Evolutionary conservation across 92 coral and sea anemone species (phyloP).

Genomic region (Heteractis magnifica): DNA sequence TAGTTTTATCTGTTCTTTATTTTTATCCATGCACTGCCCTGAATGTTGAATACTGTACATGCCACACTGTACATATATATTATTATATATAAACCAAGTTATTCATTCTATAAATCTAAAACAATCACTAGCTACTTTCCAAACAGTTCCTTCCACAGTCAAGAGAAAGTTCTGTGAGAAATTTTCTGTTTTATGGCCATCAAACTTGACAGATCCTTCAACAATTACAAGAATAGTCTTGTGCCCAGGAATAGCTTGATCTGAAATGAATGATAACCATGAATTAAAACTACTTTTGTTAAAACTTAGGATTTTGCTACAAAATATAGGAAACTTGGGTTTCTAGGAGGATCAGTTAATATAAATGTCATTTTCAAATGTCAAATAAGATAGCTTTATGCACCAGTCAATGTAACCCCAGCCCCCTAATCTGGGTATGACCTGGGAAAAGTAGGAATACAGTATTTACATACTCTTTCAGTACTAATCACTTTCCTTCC

Average conservation of each 20-base stretch:
- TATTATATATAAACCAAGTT: background rate
- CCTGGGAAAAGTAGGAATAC: too few relatives aligned
- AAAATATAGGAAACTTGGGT: too few relatives aligned
- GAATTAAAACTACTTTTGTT: background rate
- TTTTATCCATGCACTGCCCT: too few relatives aligned
- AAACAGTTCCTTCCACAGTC: constrained; percentile 89
- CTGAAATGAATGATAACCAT: constrained; percentile 39
- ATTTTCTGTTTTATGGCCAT: constrained; percentile 69
- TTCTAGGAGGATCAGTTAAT: too few relatives aligned
- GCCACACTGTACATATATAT: background rate
- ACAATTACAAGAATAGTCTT: constrained; percentile 85
- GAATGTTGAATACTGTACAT: background rate
- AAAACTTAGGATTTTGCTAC: too few relatives aligned
- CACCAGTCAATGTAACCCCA: too few relatives aligned
- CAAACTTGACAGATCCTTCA: constrained; percentile 82
- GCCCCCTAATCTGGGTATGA: too few relatives aligned
- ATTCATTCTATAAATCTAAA: constrained; percentile 71
- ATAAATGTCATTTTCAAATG: too few relatives aligned
- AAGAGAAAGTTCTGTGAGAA: constrained; percentile 94
- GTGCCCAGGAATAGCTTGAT: constrained; percentile 90
- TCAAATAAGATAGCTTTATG: too few relatives aligned
- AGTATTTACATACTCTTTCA: too few relatives aligned
- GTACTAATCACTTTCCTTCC: too few relatives aligned
- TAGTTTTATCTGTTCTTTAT: too few relatives aligned
- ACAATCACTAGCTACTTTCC: constrained; percentile 98